Conservation (phyloP, 2,888 invertebrate species). For the Marasmarcha lunaedactyla region DNA sequence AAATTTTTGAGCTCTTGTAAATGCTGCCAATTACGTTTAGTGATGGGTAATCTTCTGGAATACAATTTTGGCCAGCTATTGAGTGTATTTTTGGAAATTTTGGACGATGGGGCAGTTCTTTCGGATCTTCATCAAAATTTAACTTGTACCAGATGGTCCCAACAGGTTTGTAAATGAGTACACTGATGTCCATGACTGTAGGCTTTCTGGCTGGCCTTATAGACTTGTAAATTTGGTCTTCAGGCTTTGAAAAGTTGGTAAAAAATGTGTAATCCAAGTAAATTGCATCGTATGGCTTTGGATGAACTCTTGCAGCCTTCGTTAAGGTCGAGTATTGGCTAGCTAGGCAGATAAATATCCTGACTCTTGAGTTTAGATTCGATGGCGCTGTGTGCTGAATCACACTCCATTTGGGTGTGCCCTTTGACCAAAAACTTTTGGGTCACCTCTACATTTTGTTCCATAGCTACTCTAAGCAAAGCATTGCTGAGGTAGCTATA, state of each 20-base stretch:
- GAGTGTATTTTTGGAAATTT: conserved; percentile 8
- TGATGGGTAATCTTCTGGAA: neutral
- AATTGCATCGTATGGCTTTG: neutral
- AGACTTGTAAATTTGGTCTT: conserved; percentile 3
- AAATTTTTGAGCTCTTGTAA: no score
- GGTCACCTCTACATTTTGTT: neutral
- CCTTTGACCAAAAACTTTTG: neutral
- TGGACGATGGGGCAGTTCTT: conserved; percentile 10
- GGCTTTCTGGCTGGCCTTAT: conserved; percentile 3
- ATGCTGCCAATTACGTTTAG: no score
- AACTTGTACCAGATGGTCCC: conserved; percentile 13
- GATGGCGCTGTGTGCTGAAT: neutral
- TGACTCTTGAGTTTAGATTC: neutral
- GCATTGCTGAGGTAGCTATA: no score
- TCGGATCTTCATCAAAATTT: conserved; percentile 11
- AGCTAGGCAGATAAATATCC: neutral
- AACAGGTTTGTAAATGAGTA: conserved; percentile 3
- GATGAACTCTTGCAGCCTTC: neutral
- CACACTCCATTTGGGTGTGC: conserved; percentile 2
- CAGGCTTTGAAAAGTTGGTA: conserved; percentile 4
- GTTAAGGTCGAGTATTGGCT: neutral
- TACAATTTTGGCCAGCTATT: conserved; percentile 3
- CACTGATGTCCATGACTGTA: conserved; percentile 1
- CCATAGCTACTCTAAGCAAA: neutral
- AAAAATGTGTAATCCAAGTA: conserved; percentile 2